phyloP scores from a whole-genome alignment of 2,113 vertebrate species.

The Serilophus lunatus region DNA sequence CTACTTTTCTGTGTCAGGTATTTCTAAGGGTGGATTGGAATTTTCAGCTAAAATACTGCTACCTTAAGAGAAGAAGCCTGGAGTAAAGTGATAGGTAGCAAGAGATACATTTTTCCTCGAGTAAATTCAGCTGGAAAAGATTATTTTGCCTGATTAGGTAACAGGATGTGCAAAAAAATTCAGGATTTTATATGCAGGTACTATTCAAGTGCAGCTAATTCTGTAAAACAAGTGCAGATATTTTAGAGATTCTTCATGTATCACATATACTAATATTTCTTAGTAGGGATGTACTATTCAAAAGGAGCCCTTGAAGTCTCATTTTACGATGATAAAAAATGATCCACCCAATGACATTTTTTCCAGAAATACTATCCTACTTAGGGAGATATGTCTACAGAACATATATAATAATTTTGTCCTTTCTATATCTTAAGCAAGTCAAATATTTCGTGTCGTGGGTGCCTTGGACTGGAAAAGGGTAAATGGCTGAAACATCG shows the following conservation, averaged over 20 bases:
- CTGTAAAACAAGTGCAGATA: neutral
- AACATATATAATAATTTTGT: neutral
- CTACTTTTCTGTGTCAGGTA: conserved; percentile 38
- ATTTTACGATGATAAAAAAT: neutral
- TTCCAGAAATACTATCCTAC: neutral
- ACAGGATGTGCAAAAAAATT: neutral
- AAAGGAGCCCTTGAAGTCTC: neutral
- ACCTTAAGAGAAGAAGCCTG: conserved; percentile 51
- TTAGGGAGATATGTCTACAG: neutral
- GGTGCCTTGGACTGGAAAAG: neutral
- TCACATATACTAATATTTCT: neutral
- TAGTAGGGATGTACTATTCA: neutral
- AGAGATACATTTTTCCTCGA: neutral
- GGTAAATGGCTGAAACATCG: neutral
- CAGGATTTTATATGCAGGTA: neutral
- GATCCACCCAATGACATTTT: neutral
- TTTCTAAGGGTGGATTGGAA: conserved; percentile 61
- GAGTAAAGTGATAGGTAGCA: neutral
- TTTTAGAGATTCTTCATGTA: neutral
- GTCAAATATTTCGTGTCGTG: neutral
- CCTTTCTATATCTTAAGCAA: neutral
- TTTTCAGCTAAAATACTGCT: conserved; percentile 39
- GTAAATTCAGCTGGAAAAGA: neutral
- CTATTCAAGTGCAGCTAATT: neutral
- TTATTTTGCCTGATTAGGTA: neutral